Conservation (phyloP, 2,797 vertebrate species). For the Apogon talboti region DNA sequence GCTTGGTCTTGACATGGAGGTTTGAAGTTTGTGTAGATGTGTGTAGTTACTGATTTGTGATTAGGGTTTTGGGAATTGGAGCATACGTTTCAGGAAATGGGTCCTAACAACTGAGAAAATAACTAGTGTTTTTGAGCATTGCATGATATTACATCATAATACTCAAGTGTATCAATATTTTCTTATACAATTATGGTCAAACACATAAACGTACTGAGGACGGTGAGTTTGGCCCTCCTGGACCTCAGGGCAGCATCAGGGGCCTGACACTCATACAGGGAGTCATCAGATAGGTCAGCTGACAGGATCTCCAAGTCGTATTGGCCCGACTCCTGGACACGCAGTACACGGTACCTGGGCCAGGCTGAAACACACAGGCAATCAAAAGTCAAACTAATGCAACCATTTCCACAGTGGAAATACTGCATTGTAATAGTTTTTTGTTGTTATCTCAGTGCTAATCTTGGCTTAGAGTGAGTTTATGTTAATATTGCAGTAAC, state of each 20-base stretch:
- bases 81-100: too few species aligned
- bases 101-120: too few species aligned
- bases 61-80: too few species aligned
- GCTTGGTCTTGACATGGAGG: too few species aligned
- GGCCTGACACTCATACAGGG: slow-evolving; percentile 95
- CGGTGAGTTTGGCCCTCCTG: slow-evolving; percentile 91
- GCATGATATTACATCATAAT: too few species aligned
- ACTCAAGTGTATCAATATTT: too few species aligned
- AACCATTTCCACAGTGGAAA: too few species aligned
- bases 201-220: slow-evolving; percentile 81
- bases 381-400: neutral
- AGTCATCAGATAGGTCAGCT: slow-evolving; percentile 93
- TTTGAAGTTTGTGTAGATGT: too few species aligned
- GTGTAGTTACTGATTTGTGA: too few species aligned
- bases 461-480: neutral
- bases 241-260: slow-evolving; percentile 95
- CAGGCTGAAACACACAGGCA: slow-evolving; percentile 83
- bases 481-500: slow-evolving; percentile 1
- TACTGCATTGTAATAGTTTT: neutral
- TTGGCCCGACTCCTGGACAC: slow-evolving; percentile 89
- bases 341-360: slow-evolving; percentile 92
- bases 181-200: too few species aligned
- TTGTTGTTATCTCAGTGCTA: neutral
- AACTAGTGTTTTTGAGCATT: too few species aligned
- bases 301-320: slow-evolving; percentile 95